These are phyloP conservation scores for Philaethria dido DNA, from an alignment of 2,888 invertebrate species.

Conservation along the genomic window DNA sequence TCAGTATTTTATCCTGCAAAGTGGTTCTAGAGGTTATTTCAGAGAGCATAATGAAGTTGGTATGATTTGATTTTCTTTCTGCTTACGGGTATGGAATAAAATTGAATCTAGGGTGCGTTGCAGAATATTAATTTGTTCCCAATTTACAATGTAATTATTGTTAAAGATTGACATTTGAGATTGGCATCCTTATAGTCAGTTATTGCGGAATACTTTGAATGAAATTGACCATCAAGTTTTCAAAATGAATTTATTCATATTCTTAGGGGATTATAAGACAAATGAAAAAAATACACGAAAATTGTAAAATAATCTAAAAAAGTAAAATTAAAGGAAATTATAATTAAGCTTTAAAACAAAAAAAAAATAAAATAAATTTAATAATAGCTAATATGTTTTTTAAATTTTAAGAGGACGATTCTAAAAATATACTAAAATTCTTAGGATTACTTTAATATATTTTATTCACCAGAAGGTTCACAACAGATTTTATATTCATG, in stretches of 20 bases:
- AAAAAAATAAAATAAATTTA: no score
- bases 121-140: constrained; percentile 28
- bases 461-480: constrained; percentile 24
- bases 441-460: constrained; percentile 16
- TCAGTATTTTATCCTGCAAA: constrained; percentile 38
- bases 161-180: constrained; percentile 12
- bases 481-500: constrained; percentile 36
- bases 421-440: neutral
- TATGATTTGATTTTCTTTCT: constrained; percentile 46
- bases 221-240: no score
- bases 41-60: constrained; percentile 43
- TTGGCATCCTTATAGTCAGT: neutral
- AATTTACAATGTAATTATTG: constrained; percentile 28
- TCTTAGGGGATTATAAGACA: no score
- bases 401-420: neutral
- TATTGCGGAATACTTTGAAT: no score
- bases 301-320: no score
- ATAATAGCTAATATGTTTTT: neutral
- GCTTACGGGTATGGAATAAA: constrained; percentile 35
- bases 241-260: no score
- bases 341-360: neutral
- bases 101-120: constrained; percentile 34
- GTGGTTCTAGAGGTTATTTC: constrained; percentile 38
- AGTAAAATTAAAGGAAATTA: neutral
- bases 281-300: no score